phyloP scores from a whole-genome alignment of 2,113 vertebrate species.

The Coracopsis vasa region DNA sequence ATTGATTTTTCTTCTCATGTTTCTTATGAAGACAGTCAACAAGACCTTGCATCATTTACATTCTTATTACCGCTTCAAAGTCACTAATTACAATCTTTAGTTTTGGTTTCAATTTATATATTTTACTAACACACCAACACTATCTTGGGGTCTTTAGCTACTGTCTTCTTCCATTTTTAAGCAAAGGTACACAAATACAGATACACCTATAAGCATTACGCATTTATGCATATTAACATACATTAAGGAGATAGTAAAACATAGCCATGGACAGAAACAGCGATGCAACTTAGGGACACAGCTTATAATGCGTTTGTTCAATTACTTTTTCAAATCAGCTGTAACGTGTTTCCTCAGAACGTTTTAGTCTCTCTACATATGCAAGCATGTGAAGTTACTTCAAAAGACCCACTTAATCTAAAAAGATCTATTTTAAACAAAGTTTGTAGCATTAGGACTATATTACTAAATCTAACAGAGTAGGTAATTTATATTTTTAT shows the following conservation, averaged over 20 bases:
- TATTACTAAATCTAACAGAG: background rate
- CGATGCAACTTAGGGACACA: background rate
- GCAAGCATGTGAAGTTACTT: background rate
- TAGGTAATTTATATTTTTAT: background rate
- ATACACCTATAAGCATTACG: background rate
- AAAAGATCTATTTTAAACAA: background rate
- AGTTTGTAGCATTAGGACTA: background rate
- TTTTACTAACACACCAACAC: background rate
- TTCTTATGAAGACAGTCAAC: background rate
- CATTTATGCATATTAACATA: background rate
- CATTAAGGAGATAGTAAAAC: background rate
- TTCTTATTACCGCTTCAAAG: background rate
- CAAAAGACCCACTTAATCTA: background rate
- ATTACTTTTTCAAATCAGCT: background rate
- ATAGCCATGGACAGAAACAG: background rate
- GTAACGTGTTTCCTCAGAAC: background rate
- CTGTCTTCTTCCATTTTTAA: background rate
- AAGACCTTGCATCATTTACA: background rate
- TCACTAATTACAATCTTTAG: rapidly evolving
- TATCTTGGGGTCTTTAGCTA: background rate
- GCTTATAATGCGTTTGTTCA: background rate
- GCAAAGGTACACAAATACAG: background rate
- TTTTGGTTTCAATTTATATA: background rate
- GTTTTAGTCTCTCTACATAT: background rate
- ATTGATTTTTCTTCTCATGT: background rate